Evolutionary conservation across 35 echinoderm and acorn worm species (phyloP).

Genomic region (Hemicentrotus pulcherrimus): DNA sequence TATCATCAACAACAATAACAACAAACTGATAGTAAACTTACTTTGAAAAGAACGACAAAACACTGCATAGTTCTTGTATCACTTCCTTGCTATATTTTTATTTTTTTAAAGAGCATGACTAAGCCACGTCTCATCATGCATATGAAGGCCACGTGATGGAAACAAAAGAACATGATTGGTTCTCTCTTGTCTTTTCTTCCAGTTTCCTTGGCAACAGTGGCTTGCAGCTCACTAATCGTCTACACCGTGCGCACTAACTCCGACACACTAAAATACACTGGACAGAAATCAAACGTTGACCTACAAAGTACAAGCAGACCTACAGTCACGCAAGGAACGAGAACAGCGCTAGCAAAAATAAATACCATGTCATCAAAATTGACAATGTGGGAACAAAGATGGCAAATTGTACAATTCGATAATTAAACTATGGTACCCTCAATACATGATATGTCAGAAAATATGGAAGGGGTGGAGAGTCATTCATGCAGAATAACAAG

Average conservation of each 20-base stretch:
- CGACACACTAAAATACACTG: slow-evolving; percentile 20
- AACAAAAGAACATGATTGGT: slow-evolving; percentile 31
- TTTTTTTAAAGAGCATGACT: slow-evolving; percentile 38
- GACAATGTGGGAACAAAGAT: not conserved
- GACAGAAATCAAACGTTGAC: slow-evolving; percentile 2
- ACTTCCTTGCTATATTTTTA: slow-evolving; percentile 16
- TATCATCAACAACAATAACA: too few species aligned
- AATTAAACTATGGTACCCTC: not conserved
- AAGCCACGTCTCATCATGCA: slow-evolving; percentile 10
- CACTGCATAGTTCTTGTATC: not conserved
- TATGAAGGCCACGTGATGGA: slow-evolving; percentile 37
- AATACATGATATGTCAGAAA: not conserved
- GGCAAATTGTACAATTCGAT: not conserved
- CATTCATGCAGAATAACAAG: not conserved
- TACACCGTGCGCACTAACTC: not conserved
- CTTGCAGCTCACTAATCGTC: slow-evolving; percentile 7
- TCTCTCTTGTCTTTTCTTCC: slow-evolving; percentile 29
- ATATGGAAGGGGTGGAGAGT: not conserved
- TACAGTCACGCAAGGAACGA: not conserved
- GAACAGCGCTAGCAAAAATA: not conserved
- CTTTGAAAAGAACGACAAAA: not conserved
- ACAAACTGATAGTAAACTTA: too few species aligned
- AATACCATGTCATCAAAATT: not conserved
- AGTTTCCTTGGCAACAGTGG: slow-evolving; percentile 33
- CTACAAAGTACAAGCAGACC: not conserved